Evolutionary conservation across 2,113 vertebrate genomes (phyloP), one percentile per base, ranked within the genome.

Genomic region (Eudorcas thomsonii): DNA sequence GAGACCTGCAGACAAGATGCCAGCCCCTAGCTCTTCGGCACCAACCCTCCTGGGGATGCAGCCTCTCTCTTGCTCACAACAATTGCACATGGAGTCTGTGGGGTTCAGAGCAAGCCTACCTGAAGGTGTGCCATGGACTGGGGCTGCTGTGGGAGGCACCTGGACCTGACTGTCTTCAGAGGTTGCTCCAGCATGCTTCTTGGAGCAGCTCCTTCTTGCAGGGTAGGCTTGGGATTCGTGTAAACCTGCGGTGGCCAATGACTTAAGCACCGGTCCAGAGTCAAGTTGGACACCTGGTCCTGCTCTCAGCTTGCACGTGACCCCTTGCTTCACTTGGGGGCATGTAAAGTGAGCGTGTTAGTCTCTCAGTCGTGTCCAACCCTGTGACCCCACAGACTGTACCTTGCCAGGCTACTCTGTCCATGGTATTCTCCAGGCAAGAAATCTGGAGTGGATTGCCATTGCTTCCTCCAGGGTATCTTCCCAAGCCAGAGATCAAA

Each of bases 101-200:
- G 19, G 28, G 45, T 81, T 36, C 54, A 26, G 39, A 26, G 30
- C 16, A 23, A 39, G 67, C 13, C 0, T 26, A 45, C 36, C 28
- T 33, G 54, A 48, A 9, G 14, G 28, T 10, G 30, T 50, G 7
- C 6, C 6, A 14, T 19, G 4, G 28, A 16, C 3, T 15, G 60
- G 5, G 55, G n/a, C 55, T 36, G 4, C 2, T 6, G 7, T 5
- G 2, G 28, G 12, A 39, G 39, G 36, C 36, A 26, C 11, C 25
- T 13, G 14, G 81, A 11, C 9, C 2, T 3, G 11, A 12, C 25
- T 2, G 17, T 33, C 36, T 54, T 43, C 36, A 15, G 74, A 62
- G 26, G 9, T 33, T 2, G 11, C 59, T 45, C 13, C 78, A 25
- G 54, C 7, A 2, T 0, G 0, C 57, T 43, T 3, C 45, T 12